Evolutionary conservation across 1,140 invertebrate species (phyloP), one percentile per base, ranked within the genome.

Genomic region (Gonatopus flavifemur): DNA sequence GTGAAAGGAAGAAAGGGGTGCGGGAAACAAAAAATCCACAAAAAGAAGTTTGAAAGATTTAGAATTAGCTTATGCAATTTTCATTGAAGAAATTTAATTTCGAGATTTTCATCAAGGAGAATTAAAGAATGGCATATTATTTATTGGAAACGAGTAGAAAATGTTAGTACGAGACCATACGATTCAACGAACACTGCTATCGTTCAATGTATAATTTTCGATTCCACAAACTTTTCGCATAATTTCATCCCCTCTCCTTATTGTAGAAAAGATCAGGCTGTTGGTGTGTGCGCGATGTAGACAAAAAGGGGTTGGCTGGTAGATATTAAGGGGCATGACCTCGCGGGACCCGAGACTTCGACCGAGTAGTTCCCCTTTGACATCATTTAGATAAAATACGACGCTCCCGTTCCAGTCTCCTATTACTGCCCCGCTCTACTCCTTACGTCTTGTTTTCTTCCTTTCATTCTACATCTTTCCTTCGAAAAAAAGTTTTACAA

Each of bases 381-480:
- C 69, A 71, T 72, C 67, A 67, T 75, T 72, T 68, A 67, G 67
- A 72, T 72, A 70, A 74, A 74, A 70, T 75, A 69, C 65, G 62
- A 53, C 47, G 43, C n/a, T 50, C 56, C 57, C 49, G 64, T 52
- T 54, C 46, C 50, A 49, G 52, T 43, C 41, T 49, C 22, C 51
- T 53, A 61, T 61, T 53, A 58, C 63, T 37, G 38, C 50, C 30
- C 21, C 57, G 28, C 31, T 13, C 6, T 25, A 33, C 45, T 52
- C 53, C 53, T 59, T 60, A 37, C 39, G 18, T 42, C 38, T 45
- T 9, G 48, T 42, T 48, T 51, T 37, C 58, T 49, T 59, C 52
- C 52, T 49, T 53, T 40, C 57, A 49, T 44, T 57, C 48, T 55
- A 52, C n/a, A n/a, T 39, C 28, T 28, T 13, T 46, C 48, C 45